A percentile compares a stretch with the other conserved stretches of the same genome.
Conservation (phyloP, 1,140 invertebrate species). For the Diorhabda elongata region DNA sequence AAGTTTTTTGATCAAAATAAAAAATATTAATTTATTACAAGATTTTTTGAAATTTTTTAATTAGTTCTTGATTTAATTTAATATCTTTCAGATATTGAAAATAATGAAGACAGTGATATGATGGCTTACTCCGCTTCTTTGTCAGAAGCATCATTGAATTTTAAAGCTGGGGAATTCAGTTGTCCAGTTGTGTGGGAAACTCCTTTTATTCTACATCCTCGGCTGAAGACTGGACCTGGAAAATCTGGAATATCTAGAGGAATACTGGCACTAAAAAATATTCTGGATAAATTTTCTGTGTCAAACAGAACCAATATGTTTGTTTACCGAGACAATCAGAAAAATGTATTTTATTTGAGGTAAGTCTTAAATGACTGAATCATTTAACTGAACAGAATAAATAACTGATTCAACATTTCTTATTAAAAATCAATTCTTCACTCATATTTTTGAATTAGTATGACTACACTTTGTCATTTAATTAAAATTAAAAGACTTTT, state of each 20-base stretch:
- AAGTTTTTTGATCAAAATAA: too few species aligned
- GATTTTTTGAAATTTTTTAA: conserved; percentile 6
- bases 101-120: conserved; percentile 35
- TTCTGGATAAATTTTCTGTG: conserved; percentile 70
- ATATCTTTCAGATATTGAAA: conserved; percentile 28
- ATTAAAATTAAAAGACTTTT: too few species aligned
- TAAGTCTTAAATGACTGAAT: conserved; percentile 12
- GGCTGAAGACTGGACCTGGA: conserved; percentile 63
- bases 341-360: conserved; percentile 68
- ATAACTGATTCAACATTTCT: too few species aligned
- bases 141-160: conserved; percentile 52
- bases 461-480: too few species aligned
- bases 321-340: conserved; percentile 65
- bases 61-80: too few species aligned
- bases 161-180: conserved; percentile 64
- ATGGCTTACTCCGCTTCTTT: conserved; percentile 36
- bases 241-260: conserved; percentile 59
- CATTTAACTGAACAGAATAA: too few species aligned
- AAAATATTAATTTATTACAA: conserved; percentile 12
- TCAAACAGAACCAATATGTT: conserved; percentile 78
- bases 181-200: conserved; percentile 72
- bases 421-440: neutral
- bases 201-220: conserved; percentile 66
- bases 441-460: too few species aligned
- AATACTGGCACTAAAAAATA: conserved; percentile 61